These are phyloP conservation scores for Tapirus terrestris DNA, from an alignment of 2,113 vertebrate species.

Conservation along the genomic window DNA sequence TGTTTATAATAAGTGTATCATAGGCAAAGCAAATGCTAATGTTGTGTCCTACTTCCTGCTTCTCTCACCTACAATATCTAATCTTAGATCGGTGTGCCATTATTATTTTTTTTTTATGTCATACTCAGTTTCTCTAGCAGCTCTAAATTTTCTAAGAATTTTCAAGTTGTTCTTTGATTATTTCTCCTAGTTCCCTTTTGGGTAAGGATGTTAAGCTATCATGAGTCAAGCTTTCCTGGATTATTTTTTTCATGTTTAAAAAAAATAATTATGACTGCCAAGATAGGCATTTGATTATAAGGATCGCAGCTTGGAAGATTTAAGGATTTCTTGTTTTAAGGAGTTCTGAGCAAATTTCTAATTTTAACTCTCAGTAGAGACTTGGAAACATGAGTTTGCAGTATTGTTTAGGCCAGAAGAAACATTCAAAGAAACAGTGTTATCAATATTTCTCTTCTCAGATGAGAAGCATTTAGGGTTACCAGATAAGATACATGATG, in stretches of 20 bases:
- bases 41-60: background rate
- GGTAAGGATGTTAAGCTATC: background rate
- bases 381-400: conserved; percentile 48
- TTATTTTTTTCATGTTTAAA: background rate
- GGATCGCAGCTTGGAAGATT: background rate
- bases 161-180: background rate
- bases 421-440: conserved; percentile 34
- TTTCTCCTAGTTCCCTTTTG: background rate
- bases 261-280: background rate
- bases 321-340: background rate
- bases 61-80: background rate
- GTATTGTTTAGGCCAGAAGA: conserved; percentile 6
- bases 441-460: conserved; percentile 28
- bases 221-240: background rate
- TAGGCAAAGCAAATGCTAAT: background rate
- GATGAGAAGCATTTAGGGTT: background rate
- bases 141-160: background rate
- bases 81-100: background rate
- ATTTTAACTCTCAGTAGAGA: conserved; percentile 11
- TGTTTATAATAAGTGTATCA: background rate
- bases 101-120: background rate
- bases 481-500: background rate
- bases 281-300: background rate
- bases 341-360: conserved; percentile 39
- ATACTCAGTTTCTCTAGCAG: background rate